Conservation (phyloP, 1,140 invertebrate genomes). For the Megalonaias nervosa region DNA sequence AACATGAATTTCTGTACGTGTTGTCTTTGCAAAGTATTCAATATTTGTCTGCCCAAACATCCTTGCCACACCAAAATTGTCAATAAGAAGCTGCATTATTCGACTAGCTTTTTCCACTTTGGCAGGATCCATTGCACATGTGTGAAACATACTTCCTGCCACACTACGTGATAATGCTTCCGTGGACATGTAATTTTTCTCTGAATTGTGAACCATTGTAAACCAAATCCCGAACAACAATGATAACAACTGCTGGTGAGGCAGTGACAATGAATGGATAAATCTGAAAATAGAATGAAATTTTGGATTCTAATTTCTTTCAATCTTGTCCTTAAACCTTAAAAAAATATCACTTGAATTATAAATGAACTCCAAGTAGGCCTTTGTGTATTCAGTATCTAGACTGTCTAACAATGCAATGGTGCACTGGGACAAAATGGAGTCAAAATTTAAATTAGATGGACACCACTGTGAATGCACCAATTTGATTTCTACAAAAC, state of each 20-base stretch:
- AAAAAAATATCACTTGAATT: neutral
- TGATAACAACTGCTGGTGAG: conserved; percentile 93
- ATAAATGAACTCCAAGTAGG: neutral
- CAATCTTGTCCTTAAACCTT: neutral
- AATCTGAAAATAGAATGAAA: conserved; percentile 77
- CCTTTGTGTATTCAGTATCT: neutral
- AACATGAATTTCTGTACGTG: conserved; percentile 66
- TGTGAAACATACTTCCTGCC: conserved; percentile 97
- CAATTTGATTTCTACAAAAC: no score
- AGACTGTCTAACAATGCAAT: neutral
- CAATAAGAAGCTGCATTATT: conserved; percentile 78
- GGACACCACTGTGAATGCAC: no score
- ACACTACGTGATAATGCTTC: conserved; percentile 95
- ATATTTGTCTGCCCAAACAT: conserved; percentile 97
- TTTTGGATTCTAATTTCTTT: neutral
- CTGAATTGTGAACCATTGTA: conserved; percentile 93
- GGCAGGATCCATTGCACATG: conserved; percentile 66
- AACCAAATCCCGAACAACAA: conserved; percentile 96
- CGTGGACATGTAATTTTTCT: conserved; percentile 87
- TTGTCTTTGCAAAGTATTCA: conserved; percentile 89
- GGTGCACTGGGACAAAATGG: neutral
- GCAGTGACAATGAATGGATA: conserved; percentile 87
- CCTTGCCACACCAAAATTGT: conserved; percentile 95
- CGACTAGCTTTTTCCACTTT: conserved; percentile 84
- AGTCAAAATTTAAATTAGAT: neutral